phyloP scores from a whole-genome alignment of 1,140 invertebrate genomes.

The Acromyrmex heyeri region DNA sequence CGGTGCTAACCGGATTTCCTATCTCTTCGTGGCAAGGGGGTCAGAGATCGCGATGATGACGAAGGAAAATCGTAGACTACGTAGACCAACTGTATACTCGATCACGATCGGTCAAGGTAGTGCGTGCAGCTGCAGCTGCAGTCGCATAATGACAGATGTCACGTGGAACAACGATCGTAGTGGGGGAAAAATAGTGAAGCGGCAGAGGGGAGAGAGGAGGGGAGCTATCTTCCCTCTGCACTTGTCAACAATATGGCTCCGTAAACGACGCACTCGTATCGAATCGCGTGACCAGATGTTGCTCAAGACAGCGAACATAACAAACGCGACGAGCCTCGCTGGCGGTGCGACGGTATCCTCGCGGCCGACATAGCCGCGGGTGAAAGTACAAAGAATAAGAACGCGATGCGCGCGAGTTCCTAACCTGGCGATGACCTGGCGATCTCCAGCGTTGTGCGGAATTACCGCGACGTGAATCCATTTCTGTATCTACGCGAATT shows the following conservation, averaged over 20 bases:
- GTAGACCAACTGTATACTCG: neutral
- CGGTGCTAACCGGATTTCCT: neutral
- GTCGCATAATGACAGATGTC: slow-evolving; percentile 27
- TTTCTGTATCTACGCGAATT: neutral
- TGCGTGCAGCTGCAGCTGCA: neutral
- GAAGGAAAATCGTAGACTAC: neutral
- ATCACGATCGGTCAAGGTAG: neutral
- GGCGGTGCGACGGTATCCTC: neutral
- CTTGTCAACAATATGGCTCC: slow-evolving; percentile 64
- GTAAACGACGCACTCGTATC: neutral
- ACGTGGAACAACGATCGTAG: neutral
- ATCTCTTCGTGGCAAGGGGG: neutral
- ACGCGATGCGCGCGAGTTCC: neutral
- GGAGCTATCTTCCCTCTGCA: slow-evolving; percentile 10
- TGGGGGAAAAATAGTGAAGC: neutral
- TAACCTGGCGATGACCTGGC: slow-evolving; percentile 62
- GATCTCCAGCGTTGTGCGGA: slow-evolving; percentile 39
- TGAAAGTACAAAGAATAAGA: slow-evolving; percentile 14
- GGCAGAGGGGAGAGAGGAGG: neutral
- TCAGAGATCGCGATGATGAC: neutral
- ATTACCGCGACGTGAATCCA: slow-evolving; percentile 32
- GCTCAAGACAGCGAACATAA: neutral
- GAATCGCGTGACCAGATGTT: slow-evolving; percentile 42
- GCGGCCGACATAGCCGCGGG: neutral
- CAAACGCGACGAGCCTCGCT: neutral